Conservation (phyloP, 2,797 vertebrate species). For the Danionella dracula region DNA sequence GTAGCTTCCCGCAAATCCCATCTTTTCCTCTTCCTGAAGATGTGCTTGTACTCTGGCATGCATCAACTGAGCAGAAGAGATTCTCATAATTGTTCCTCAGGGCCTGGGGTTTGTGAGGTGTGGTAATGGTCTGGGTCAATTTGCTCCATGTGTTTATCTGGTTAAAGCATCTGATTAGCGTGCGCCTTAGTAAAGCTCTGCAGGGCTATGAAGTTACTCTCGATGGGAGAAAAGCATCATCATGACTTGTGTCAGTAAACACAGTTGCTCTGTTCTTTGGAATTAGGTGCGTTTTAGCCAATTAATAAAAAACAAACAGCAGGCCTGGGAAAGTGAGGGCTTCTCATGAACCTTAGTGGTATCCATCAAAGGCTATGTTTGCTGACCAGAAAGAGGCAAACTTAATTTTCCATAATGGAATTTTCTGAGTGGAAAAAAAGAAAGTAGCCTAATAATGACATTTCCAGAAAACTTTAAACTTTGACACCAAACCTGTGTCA, state of each 20-base stretch:
- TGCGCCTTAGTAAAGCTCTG: background rate
- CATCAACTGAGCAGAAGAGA: constrained; percentile 21
- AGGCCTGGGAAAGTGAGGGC: constrained; percentile 6
- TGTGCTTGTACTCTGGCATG: background rate
- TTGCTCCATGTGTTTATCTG: constrained; percentile 9
- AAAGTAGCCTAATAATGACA: too few relatives aligned
- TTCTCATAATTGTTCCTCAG: constrained; percentile 33
- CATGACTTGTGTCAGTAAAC: constrained; percentile 22
- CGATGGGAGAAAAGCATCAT: background rate
- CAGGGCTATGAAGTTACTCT: constrained; percentile 29
- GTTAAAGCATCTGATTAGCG: constrained; percentile 16
- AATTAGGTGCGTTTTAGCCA: constrained; percentile 20
- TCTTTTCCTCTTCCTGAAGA: background rate
- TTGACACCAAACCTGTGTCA: too few relatives aligned
- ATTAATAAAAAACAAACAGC: constrained; percentile 38
- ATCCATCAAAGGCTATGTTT: constrained; percentile 31
- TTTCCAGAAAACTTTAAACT: too few relatives aligned
- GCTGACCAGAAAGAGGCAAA: constrained; percentile 31
- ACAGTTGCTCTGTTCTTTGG: constrained; percentile 19
- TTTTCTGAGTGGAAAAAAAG: too few relatives aligned
- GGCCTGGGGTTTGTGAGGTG: constrained; percentile 27
- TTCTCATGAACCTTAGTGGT: constrained; percentile 4
- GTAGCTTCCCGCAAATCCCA: background rate
- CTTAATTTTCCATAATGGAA: too few relatives aligned
- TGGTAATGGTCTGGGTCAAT: constrained; percentile 31